Conservation (phyloP, 2,797 vertebrate genomes). For the Chiropotes sagulatus region DNA sequence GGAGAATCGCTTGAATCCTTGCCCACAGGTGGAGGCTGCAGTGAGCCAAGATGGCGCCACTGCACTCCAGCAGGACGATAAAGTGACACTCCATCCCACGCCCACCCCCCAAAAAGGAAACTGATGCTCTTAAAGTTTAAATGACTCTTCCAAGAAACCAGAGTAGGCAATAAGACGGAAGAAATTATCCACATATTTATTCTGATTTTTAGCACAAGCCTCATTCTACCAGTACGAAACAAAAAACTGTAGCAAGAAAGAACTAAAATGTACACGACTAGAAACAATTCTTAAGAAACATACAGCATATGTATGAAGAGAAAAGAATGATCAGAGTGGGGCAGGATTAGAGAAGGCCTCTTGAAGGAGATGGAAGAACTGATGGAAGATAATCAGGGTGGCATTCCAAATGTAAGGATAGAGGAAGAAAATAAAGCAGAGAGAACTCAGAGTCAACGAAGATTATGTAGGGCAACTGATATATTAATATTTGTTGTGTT, state of each 20-base stretch:
- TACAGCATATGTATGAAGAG: not conserved
- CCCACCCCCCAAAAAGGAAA: not conserved
- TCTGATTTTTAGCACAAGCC: not conserved
- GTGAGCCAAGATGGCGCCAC: not conserved
- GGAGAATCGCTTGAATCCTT: not conserved
- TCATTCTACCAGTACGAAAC: not conserved
- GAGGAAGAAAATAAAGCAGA: not conserved
- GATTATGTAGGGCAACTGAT: too few relatives aligned
- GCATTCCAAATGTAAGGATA: not conserved
- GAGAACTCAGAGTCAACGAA: not conserved
- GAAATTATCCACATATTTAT: not conserved
- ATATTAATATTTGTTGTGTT: not conserved
- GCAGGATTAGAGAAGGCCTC: not conserved
- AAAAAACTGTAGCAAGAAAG: not conserved
- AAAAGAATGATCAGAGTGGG: not conserved
- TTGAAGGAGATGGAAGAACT: not conserved
- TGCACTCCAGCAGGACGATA: not conserved
- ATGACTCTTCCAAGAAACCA: not conserved
- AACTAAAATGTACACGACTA: not conserved
- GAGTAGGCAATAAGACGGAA: not conserved
- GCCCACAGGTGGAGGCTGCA: not conserved
- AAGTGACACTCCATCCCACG: not conserved
- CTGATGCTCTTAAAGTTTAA: not conserved
- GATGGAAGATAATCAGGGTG: not conserved
- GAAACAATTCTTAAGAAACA: constrained; percentile 5